phyloP scores from a whole-genome alignment of 2,797 vertebrate species.

The Myotis daubentonii region DNA sequence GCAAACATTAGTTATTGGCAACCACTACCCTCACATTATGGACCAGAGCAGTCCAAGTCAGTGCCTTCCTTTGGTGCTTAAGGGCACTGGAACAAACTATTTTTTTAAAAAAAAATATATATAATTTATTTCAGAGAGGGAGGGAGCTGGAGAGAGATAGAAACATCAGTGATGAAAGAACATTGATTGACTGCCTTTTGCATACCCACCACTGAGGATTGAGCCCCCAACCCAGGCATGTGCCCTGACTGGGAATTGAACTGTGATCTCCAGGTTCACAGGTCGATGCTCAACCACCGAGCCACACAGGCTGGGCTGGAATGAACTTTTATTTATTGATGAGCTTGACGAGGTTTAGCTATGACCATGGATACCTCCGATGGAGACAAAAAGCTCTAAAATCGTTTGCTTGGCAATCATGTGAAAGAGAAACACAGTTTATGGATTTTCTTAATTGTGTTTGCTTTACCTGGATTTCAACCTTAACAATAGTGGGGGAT shows the following conservation, averaged over 20 bases:
- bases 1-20: not conserved
- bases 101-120: not conserved
- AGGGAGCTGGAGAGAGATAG: too few species aligned
- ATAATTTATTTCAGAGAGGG: not conserved
- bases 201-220: too few species aligned
- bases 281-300: too few species aligned
- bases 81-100: not conserved
- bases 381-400: not conserved
- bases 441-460: conserved; percentile 39
- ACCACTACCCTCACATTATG: not conserved
- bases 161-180: too few species aligned
- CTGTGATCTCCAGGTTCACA: too few species aligned
- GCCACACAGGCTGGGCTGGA: not conserved
- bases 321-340: not conserved
- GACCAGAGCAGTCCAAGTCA: not conserved
- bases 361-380: not conserved
- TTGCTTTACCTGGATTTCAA: conserved; percentile 34
- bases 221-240: too few species aligned
- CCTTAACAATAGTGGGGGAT: not conserved
- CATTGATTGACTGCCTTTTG: too few species aligned
- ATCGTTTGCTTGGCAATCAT: not conserved
- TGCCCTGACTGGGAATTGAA: too few species aligned
- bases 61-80: not conserved
- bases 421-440: not conserved
- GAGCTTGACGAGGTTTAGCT: not conserved